Percentiles rank a stretch among this genome's conserved stretches.
Conservation (phyloP, 2,797 vertebrate species). For the Semaprochilodus insignis region DNA sequence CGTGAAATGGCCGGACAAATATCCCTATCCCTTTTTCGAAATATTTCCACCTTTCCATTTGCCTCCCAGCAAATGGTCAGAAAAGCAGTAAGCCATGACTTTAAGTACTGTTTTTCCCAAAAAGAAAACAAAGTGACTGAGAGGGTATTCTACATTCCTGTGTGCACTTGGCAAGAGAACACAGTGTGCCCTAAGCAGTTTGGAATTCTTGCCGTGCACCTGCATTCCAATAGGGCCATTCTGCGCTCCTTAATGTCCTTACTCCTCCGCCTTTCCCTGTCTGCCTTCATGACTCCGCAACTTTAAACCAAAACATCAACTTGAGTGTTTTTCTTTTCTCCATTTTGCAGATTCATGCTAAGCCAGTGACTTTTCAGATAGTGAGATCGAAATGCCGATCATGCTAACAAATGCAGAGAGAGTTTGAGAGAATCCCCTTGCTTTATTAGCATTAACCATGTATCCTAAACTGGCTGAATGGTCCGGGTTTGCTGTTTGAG, state of each 20-base stretch:
- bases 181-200: constrained; percentile 66
- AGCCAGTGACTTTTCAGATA: constrained; percentile 3
- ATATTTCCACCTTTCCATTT: constrained; percentile 41
- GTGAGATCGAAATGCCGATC: constrained; percentile 19
- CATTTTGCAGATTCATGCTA: constrained; percentile 9
- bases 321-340: not conserved
- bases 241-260: constrained; percentile 23
- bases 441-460: constrained; percentile 14
- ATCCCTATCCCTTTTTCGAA: no score
- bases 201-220: constrained; percentile 71
- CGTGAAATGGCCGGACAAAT: not conserved
- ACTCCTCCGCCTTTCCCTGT: constrained; percentile 21
- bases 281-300: constrained; percentile 57
- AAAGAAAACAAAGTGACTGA: constrained; percentile 7
- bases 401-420: constrained; percentile 9
- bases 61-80: constrained; percentile 47
- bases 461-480: constrained; percentile 25
- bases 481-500: constrained; percentile 8
- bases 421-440: not conserved
- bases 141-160: not conserved
- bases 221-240: constrained; percentile 67
- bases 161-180: constrained; percentile 59
- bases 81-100: not conserved
- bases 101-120: not conserved
- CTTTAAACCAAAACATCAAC: constrained; percentile 24